Conservation (phyloP, 2,888 invertebrate genomes). For the Sinelater perroti region DNA sequence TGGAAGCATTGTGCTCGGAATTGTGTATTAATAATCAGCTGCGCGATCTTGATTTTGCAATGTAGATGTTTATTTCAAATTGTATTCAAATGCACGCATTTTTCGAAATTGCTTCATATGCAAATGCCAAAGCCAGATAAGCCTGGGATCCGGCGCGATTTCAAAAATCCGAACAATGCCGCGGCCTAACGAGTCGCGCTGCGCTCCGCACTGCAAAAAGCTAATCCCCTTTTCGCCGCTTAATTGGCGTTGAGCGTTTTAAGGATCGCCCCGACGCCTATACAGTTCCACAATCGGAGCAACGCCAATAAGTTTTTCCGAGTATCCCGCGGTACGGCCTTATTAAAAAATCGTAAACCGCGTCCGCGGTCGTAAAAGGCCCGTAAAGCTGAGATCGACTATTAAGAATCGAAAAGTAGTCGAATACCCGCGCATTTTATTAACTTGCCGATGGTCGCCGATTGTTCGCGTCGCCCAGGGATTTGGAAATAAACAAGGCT, state of each 20-base stretch:
- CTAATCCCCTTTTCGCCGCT: background rate
- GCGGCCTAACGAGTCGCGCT: background rate
- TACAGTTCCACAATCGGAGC: background rate
- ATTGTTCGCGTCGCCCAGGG: too few relatives aligned
- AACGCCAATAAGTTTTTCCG: conserved; percentile 1
- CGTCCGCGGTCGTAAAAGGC: conserved; percentile 12
- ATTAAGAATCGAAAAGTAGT: conserved; percentile 14
- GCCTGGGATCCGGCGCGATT: conserved; percentile 1
- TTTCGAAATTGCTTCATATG: conserved; percentile 29
- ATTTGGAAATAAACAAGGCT: too few relatives aligned
- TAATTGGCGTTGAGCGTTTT: background rate
- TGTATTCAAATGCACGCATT: conserved; percentile 32
- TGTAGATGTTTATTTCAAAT: conserved; percentile 36
- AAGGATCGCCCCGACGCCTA: background rate
- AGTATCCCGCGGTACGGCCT: conserved; percentile 2
- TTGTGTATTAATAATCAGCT: conserved; percentile 28
- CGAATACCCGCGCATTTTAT: conserved; percentile 8
- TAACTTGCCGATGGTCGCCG: conserved; percentile 8
- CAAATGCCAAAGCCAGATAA: conserved; percentile 20
- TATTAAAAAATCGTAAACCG: conserved; percentile 16
- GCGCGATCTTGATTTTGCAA: conserved; percentile 32
- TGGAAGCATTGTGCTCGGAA: conserved; percentile 21
- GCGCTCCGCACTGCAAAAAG: background rate
- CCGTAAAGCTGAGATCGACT: conserved; percentile 6
- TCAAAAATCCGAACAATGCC: conserved; percentile 7